Conservation (phyloP, 2,797 vertebrate species). For the Balearica regulorum region DNA sequence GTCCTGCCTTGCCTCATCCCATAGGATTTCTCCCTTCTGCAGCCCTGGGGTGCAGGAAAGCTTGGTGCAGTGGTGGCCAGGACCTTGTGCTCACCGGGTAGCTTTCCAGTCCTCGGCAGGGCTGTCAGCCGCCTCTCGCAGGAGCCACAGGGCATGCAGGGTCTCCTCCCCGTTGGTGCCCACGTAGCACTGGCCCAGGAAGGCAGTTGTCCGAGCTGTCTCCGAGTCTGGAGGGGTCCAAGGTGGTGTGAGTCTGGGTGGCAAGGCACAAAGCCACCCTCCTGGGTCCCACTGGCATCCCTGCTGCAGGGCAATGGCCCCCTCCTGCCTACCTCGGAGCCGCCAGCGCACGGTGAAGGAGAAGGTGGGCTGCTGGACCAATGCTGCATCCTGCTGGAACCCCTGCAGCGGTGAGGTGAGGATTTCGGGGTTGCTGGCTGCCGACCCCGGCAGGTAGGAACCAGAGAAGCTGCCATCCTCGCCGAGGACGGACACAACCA, state of each 20-base stretch:
- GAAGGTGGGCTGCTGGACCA: not conserved
- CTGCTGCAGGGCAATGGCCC: accelerated
- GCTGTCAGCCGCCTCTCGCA: not conserved
- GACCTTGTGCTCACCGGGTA: not conserved
- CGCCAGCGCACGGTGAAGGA: not conserved
- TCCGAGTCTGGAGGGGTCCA: not conserved
- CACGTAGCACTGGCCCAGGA: conserved; percentile 42
- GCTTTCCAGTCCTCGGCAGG: not conserved
- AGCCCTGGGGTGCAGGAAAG: not conserved
- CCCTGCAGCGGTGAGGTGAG: not conserved
- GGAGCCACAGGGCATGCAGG: conserved; percentile 1
- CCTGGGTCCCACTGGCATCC: not conserved
- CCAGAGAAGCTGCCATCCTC: not conserved
- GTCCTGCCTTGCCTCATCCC: not conserved
- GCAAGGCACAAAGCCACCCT: accelerated
- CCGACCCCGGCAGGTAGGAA: not conserved
- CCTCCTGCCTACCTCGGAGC: not conserved
- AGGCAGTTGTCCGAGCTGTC: not conserved
- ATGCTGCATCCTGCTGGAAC: not conserved
- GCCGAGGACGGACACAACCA: not conserved
- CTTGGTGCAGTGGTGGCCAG: not conserved
- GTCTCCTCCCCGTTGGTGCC: not conserved
- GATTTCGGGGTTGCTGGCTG: accelerated
- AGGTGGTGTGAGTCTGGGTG: not conserved
- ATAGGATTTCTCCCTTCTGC: not conserved